These are phyloP conservation scores for Passer montanus DNA, from an alignment of 2,113 vertebrate genomes.

Conservation along the genomic window DNA sequence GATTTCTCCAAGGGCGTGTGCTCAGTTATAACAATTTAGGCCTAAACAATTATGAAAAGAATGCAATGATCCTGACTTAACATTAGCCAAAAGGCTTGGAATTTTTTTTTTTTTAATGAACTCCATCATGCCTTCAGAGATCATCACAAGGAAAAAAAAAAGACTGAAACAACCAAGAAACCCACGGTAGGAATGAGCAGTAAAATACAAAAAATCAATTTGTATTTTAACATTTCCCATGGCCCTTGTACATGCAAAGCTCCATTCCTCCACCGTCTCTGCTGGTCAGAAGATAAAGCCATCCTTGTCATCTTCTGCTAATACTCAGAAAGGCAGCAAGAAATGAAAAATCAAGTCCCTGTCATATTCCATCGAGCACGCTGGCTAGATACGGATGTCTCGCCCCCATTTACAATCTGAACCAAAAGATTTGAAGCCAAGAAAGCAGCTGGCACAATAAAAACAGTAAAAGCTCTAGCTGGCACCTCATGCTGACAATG, in stretches of 20 bases:
- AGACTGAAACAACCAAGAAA: not conserved
- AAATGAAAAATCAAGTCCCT: conserved; percentile 70
- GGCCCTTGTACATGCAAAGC: rapidly evolving
- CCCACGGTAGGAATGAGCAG: not conserved
- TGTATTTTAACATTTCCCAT: not conserved
- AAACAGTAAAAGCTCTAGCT: conserved; percentile 82
- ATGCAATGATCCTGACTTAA: not conserved
- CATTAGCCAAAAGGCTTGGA: not conserved
- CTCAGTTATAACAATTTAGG: not conserved
- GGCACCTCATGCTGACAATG: conserved; percentile 78
- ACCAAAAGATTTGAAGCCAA: conserved; percentile 80
- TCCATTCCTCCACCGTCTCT: not conserved
- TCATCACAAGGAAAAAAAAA: not conserved
- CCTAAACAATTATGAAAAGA: not conserved
- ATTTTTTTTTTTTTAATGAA: not conserved
- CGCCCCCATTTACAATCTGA: conserved; percentile 82
- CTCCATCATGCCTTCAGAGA: not conserved
- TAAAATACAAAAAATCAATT: not conserved
- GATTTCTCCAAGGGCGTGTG: not conserved
- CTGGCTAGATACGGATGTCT: conserved; percentile 79
- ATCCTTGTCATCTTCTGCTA: conserved; percentile 54
- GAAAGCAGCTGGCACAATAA: conserved; percentile 85
- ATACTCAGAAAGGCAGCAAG: conserved; percentile 59
- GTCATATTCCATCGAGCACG: conserved; percentile 76
- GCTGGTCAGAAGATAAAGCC: conserved; percentile 59